Conservation (phyloP, 2,797 vertebrate species). For the Sciurus vulgaris region DNA sequence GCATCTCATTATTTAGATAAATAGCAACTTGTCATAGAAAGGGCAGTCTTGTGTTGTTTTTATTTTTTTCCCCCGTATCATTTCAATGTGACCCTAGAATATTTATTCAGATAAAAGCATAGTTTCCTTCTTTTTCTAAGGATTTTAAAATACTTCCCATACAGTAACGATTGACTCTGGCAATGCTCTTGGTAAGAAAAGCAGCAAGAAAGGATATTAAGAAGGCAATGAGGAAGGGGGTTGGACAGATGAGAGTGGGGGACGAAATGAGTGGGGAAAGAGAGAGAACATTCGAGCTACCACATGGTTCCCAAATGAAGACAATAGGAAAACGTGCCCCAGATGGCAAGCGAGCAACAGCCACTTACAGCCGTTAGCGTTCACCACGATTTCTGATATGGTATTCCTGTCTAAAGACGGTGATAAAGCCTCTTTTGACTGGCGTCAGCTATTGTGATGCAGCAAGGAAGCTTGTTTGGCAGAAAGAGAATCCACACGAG, state of each 20-base stretch:
- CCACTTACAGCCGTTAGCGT: slow-evolving; percentile 1
- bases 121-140: slow-evolving; percentile 36
- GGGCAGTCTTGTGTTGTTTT: background rate
- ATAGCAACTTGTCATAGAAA: slow-evolving; percentile 69
- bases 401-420: slow-evolving; percentile 57
- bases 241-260: background rate
- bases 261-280: background rate
- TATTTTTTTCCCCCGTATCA: background rate
- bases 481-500: background rate
- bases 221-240: background rate
- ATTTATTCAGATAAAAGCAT: slow-evolving; percentile 39
- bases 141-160: slow-evolving; percentile 45
- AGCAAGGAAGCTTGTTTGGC: slow-evolving; percentile 55
- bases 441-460: slow-evolving; percentile 63
- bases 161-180: background rate
- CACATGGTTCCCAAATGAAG: background rate
- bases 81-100: slow-evolving; percentile 41
- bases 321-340: slow-evolving; percentile 49
- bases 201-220: background rate
- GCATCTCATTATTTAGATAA: slow-evolving; percentile 67
- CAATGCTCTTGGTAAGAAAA: slow-evolving; percentile 9
- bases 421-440: slow-evolving; percentile 52
- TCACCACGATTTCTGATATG: slow-evolving; percentile 62
- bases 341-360: slow-evolving; percentile 64
- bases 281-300: background rate